A percentile compares a stretch with the other conserved stretches of the same genome.
Conservation (phyloP, 2,113 vertebrate species). For the Sus scrofa region T2T-Sscrofa CM000829.6:14602001-14602500, state of each 20-base stretch:
- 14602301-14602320: constrained; percentile 5
- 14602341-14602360: neutral
- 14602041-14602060: constrained; percentile 17
- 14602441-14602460: neutral
- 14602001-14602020: constrained; percentile 37
- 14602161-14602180: neutral
- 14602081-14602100: neutral
- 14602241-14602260: neutral
- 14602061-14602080: neutral
- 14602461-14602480: neutral
- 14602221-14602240: neutral
- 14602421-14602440: neutral
- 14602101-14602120: constrained; percentile 1
- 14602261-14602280: no score
- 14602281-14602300: neutral
- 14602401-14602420: neutral
- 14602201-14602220: neutral
- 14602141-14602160: neutral
- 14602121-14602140: neutral
- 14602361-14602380: neutral
- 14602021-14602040: constrained; percentile 35
- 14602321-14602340: neutral
- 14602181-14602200: neutral
- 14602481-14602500: neutral
- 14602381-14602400: neutral